These are phyloP conservation scores for Papilio helenus DNA, from an alignment of 1,140 invertebrate species.

Conservation along the genomic window DNA sequence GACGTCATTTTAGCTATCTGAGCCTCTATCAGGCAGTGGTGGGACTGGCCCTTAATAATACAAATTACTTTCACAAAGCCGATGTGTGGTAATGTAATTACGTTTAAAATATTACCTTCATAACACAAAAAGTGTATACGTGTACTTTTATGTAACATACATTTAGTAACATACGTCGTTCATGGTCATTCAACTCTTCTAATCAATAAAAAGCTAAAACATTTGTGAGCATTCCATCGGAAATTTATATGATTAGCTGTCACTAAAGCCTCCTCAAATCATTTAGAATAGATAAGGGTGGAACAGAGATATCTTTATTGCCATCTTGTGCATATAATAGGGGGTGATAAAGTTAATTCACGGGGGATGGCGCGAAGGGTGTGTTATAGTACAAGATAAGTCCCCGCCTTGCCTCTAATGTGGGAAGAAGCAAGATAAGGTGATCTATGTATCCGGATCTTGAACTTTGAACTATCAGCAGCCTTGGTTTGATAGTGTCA, in stretches of 20 bases:
- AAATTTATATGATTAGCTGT: neutral
- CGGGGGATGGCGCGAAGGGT: slow-evolving; percentile 58
- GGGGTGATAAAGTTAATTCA: slow-evolving; percentile 73
- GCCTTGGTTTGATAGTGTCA: neutral
- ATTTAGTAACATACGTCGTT: no score
- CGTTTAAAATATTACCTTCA: neutral
- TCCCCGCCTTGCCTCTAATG: slow-evolving; percentile 56
- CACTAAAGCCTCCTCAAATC: neutral
- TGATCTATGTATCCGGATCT: slow-evolving; percentile 70
- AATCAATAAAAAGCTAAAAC: neutral
- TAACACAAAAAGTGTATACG: no score
- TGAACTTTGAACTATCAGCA: slow-evolving; percentile 21
- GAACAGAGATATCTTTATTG: slow-evolving; percentile 64
- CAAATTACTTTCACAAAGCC: neutral
- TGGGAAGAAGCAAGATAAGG: slow-evolving; percentile 69
- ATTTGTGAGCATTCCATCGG: neutral
- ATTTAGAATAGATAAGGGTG: slow-evolving; percentile 13
- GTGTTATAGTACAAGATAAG: slow-evolving; percentile 62
- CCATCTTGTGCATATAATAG: slow-evolving; percentile 71
- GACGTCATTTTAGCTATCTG: no score
- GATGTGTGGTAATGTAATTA: neutral
- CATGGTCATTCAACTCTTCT: no score
- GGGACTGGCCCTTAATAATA: slow-evolving; percentile 28
- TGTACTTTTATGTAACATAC: no score
- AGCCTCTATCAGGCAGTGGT: no score